Percentiles rank a stretch among this genome's conserved stretches.
Evolutionary conservation across 2,888 invertebrate genomes (phyloP).

Genomic region (Hemicrepidius hirtus): DNA sequence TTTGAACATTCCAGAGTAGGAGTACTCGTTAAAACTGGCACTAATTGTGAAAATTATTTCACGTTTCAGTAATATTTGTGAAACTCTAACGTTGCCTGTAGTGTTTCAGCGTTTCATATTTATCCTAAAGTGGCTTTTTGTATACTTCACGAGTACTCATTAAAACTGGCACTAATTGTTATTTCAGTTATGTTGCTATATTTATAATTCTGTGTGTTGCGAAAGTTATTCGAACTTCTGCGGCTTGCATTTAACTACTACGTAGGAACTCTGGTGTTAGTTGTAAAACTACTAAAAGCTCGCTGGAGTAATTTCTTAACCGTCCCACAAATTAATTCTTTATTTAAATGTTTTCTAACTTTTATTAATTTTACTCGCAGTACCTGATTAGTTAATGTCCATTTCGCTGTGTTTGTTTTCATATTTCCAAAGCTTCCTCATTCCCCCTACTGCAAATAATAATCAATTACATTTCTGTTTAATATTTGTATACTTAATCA

Average conservation of each 20-base stretch:
- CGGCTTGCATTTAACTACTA: not conserved
- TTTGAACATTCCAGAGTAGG: not conserved
- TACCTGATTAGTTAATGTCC: too few species aligned
- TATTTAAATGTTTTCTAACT: too few species aligned
- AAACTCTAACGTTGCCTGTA: not conserved
- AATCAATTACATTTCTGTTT: not conserved
- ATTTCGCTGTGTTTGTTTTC: too few species aligned
- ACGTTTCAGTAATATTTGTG: not conserved
- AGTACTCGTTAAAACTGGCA: conserved; percentile 3
- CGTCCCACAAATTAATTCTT: too few species aligned
- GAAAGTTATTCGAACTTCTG: not conserved
- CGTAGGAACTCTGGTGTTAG: too few species aligned
- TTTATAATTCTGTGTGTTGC: too few species aligned
- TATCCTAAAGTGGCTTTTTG: conserved; percentile 2
- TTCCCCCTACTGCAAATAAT: not conserved
- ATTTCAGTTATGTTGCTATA: not conserved
- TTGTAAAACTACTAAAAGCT: too few species aligned
- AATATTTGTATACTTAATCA: not conserved
- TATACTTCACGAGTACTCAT: not conserved
- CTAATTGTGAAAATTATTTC: conserved; percentile 13
- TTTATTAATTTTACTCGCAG: too few species aligned
- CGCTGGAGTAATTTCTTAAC: too few species aligned
- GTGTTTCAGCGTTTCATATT: not conserved
- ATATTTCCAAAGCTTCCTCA: too few species aligned
- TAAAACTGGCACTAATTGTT: conserved; percentile 14